Evolutionary conservation across 2,797 vertebrate genomes (phyloP), one percentile per base, ranked within the genome.

Genomic region (Valencia hispanica): DNA sequence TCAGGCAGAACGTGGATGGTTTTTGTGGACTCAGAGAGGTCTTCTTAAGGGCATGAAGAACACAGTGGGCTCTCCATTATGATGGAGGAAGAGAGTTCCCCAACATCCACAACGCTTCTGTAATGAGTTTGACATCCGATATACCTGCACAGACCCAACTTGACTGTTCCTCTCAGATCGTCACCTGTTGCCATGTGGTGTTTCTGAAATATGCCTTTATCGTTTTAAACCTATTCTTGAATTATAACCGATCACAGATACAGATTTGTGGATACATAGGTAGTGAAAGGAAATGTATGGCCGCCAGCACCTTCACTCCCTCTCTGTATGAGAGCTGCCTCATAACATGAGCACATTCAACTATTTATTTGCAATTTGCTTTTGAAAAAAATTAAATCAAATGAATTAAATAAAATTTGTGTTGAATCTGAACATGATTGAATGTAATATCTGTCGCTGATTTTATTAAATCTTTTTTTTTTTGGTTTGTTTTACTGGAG

Each of bases 351-450:
- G 74, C 83, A 88, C 82, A 94, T 83, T 90, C 85, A 75, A 88
- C 25, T 96, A 94, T 96, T 96, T 96, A 95, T 96, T 95, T 95
- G 93, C 94, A 94, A 95, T 85, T 94, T 93, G 84, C 77, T 87
- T 75, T 84, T 53, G 47, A 27, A 72, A 81, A n/a, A 79, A 83
- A 76, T 73, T 79, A 69, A 70, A 30, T 86, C 47, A 50, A 77
- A 81, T 86, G 7, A 89, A 75, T 68, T 78, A 73, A 94, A 92
- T 92, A 91, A 94, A 94, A 63, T 82, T 84, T 86, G 72, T 79
- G 83, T 89, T 86, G 83, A 78, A 80, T 91, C 83, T 86, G 78
- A 0, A 25, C 45, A 43, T 66, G 66, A 12, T 27, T 30, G 5
- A 53, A 59, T 11, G 0, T 79, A 32, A 69, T 74, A 69, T 79